A percentile compares a stretch with the other conserved stretches of the same genome.
Conservation (phyloP, 1,140 invertebrate species). For the Onthophagus taurus region DNA sequence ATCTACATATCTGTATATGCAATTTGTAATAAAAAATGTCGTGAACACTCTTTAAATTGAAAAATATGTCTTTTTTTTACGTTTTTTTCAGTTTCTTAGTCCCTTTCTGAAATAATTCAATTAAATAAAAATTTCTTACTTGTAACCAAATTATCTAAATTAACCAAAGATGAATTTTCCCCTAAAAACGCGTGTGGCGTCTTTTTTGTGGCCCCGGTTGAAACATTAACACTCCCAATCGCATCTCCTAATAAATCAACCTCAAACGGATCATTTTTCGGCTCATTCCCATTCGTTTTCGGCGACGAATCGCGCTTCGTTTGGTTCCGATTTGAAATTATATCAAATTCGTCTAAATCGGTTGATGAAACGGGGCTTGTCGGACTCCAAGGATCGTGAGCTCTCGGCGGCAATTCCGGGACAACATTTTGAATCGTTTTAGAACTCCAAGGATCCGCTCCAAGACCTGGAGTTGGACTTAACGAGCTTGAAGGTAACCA, state of each 20-base stretch:
- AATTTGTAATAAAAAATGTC: too few relatives aligned
- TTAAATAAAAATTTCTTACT: conserved; percentile 21
- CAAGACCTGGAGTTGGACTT: conserved; percentile 21
- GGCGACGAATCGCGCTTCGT: conserved; percentile 40
- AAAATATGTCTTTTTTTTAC: too few relatives aligned
- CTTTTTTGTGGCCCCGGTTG: conserved; percentile 57
- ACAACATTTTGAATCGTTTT: conserved; percentile 18
- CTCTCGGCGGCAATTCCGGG: conserved; percentile 4
- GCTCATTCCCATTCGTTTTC: conserved; percentile 33
- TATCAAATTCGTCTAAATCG: conserved; percentile 75
- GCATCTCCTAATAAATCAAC: conserved; percentile 50
- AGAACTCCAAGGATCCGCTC: conserved; percentile 51
- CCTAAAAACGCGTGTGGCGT: conserved; percentile 89
- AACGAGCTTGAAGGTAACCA: conserved; percentile 19
- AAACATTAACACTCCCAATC: conserved; percentile 32
- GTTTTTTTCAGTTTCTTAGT: neutral
- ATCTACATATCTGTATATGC: too few relatives aligned
- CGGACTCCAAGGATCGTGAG: conserved; percentile 32
- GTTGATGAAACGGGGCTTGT: conserved; percentile 48
- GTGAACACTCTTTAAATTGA: too few relatives aligned
- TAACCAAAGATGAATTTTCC: conserved; percentile 87
- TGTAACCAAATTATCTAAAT: conserved; percentile 89
- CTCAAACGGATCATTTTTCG: conserved; percentile 57
- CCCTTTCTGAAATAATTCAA: conserved; percentile 2
- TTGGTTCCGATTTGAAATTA: conserved; percentile 61